Conservation (phyloP, 2,888 invertebrate genomes). For the Tipula vernalis region DNA sequence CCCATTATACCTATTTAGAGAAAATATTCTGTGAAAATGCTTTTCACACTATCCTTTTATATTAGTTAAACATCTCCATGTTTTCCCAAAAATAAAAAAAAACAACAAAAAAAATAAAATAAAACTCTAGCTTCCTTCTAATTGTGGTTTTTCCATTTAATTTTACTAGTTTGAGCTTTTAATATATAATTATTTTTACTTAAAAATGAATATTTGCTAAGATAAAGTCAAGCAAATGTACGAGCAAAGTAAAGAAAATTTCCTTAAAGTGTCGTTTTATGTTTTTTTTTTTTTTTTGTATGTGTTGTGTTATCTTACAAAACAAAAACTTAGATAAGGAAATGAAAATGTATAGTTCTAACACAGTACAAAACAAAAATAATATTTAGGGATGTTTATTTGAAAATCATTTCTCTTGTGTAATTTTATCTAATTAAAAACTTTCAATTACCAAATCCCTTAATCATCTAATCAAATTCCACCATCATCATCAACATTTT, state of each 20-base stretch:
- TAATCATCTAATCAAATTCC: slow-evolving; percentile 4
- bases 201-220: background rate
- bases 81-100: background rate
- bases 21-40: background rate
- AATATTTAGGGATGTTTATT: background rate
- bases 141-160: slow-evolving; percentile 4
- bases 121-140: background rate
- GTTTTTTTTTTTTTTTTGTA: background rate
- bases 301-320: background rate
- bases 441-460: slow-evolving; percentile 4
- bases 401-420: background rate
- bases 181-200: background rate
- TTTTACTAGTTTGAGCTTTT: background rate
- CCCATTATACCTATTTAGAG: background rate
- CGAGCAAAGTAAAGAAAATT: background rate
- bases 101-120: background rate
- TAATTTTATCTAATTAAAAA: slow-evolving; percentile 4
- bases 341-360: background rate
- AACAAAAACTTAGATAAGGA: background rate
- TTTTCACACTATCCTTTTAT: background rate
- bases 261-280: background rate
- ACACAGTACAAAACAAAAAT: background rate
- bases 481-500: background rate
- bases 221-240: background rate
- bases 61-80: background rate